A percentile compares a stretch with the other conserved stretches of the same genome.
phyloP scores from a whole-genome alignment of 2,888 invertebrate genomes.

The Phoenoteleia sp. region DNA sequence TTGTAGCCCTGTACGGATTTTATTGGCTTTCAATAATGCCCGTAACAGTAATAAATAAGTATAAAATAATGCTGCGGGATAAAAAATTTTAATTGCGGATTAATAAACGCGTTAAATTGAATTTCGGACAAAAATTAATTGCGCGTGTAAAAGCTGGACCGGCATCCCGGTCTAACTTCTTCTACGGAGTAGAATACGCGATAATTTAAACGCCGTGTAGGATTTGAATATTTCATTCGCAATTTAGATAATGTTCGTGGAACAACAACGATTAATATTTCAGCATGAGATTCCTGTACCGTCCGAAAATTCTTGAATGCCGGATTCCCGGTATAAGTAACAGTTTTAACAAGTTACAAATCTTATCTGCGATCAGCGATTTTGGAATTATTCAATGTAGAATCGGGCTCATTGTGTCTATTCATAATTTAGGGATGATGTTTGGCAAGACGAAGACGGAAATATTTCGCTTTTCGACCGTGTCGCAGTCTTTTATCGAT shows the following conservation, averaged over 20 bases:
- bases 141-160: conserved; percentile 1
- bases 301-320: conserved; percentile 50
- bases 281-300: conserved; percentile 59
- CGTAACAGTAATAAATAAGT: conserved; percentile 36
- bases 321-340: conserved; percentile 63
- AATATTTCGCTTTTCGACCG: conserved; percentile 46
- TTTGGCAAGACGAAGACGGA: conserved; percentile 29
- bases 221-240: conserved; percentile 65
- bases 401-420: conserved; percentile 65
- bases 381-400: conserved; percentile 59
- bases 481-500: conserved; percentile 65
- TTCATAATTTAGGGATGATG: conserved; percentile 58
- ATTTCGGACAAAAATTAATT: conserved; percentile 35
- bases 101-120: conserved; percentile 33
- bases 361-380: conserved; percentile 63
- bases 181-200: background rate
- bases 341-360: conserved; percentile 60
- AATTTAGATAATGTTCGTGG: conserved; percentile 69
- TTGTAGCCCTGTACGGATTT: conserved; percentile 30
- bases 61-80: conserved; percentile 35
- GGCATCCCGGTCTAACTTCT: background rate
- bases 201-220: conserved; percentile 22
- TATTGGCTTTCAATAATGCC: conserved; percentile 44
- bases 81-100: conserved; percentile 41
- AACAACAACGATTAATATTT: conserved; percentile 69